Evolutionary conservation across 1,140 invertebrate species (phyloP).

Genomic region (Cyphomyrmex costatus): DNA sequence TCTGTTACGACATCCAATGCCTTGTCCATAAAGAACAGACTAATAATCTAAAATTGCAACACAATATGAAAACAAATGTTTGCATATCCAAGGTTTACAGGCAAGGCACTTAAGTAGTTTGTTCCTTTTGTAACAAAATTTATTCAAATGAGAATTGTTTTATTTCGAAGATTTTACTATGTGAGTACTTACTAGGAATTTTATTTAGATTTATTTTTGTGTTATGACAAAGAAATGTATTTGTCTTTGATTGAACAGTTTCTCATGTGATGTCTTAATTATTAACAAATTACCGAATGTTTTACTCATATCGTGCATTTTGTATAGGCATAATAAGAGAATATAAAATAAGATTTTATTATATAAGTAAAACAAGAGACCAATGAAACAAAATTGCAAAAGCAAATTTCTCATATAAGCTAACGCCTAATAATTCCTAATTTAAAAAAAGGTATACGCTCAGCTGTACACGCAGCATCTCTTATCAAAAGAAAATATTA

Average conservation of each 20-base stretch:
- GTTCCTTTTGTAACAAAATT: slow-evolving; percentile 27
- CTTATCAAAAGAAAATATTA: slow-evolving; percentile 28
- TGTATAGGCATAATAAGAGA: not conserved
- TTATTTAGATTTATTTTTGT: slow-evolving; percentile 3
- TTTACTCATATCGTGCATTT: slow-evolving; percentile 28
- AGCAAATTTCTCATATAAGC: not conserved
- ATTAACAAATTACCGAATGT: not conserved
- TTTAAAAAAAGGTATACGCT: not conserved
- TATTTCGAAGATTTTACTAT: slow-evolving; percentile 23
- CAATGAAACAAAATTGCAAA: not conserved
- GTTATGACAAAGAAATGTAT: not conserved
- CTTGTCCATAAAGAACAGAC: not conserved
- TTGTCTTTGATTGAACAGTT: not conserved
- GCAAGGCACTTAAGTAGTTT: slow-evolving; percentile 13
- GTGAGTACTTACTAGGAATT: not conserved
- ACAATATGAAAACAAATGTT: slow-evolving; percentile 38
- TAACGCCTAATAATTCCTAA: not conserved
- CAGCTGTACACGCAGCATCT: not conserved
- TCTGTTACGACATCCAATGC: slow-evolving; percentile 4
- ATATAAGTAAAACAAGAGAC: not conserved
- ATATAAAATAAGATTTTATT: slow-evolving; percentile 18
- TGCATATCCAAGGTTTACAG: slow-evolving; percentile 22
- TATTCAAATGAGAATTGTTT: not conserved
- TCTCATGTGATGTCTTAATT: slow-evolving; percentile 13
- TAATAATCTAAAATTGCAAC: slow-evolving; percentile 27